These are phyloP conservation scores for Dasyurus viverrinus DNA, from an alignment of 2,113 vertebrate species.

Conservation along the genomic window DNA sequence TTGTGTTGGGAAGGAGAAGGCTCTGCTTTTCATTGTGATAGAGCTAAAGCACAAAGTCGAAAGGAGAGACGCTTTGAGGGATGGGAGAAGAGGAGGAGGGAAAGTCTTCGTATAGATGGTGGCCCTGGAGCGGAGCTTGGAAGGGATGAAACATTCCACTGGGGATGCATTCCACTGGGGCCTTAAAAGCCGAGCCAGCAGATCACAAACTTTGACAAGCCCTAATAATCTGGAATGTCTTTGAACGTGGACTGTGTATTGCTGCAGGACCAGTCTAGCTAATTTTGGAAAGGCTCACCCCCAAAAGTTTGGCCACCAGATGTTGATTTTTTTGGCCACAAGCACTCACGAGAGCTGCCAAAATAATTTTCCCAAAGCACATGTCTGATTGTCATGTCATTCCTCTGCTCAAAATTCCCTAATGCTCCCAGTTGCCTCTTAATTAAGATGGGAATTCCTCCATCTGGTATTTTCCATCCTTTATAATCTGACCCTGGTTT, in stretches of 20 bases:
- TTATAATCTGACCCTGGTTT: background rate
- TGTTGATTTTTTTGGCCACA: background rate
- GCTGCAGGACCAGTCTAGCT: background rate
- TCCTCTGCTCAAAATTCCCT: background rate
- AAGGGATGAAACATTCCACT: background rate
- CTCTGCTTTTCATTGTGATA: background rate
- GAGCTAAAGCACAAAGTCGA: background rate
- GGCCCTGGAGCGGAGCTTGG: background rate
- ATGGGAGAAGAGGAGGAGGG: background rate
- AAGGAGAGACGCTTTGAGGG: background rate
- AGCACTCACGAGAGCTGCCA: background rate
- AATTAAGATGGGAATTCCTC: background rate
- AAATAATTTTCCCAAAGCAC: background rate
- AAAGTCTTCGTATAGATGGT: background rate
- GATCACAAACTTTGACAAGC: background rate
- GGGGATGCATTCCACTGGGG: background rate
- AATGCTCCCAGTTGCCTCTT: background rate
- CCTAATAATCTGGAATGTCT: background rate
- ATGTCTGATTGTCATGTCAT: background rate
- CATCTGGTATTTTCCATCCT: background rate
- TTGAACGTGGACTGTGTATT: background rate
- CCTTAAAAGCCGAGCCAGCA: background rate
- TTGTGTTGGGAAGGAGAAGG: background rate
- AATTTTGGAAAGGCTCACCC: background rate
- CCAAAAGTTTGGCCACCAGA: background rate